Evolutionary conservation across 2,113 vertebrate genomes (phyloP).

Genomic region (Ailuropoda melanoleuca): DNA sequence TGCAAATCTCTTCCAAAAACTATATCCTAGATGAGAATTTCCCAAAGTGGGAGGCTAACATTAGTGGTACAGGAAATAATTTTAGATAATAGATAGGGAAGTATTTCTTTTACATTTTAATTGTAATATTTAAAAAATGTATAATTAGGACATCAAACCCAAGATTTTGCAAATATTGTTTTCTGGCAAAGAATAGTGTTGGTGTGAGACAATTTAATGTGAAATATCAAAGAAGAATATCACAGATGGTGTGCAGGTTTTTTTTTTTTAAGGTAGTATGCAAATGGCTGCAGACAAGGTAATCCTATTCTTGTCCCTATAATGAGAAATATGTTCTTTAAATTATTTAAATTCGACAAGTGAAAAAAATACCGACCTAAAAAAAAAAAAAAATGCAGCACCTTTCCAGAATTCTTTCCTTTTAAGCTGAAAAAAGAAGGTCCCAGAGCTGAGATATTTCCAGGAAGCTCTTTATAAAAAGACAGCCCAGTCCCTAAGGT

Average conservation of each 20-base stretch:
- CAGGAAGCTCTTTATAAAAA: background rate
- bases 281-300: background rate
- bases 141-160: background rate
- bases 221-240: background rate
- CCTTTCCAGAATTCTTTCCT: background rate
- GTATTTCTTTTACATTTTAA: background rate
- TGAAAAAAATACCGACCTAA: background rate
- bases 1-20: background rate
- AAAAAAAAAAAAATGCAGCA: background rate
- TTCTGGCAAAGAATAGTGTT: background rate
- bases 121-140: background rate
- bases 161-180: conserved; percentile 13
- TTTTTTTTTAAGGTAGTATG: background rate
- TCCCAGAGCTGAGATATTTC: background rate
- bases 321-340: conserved; percentile 14
- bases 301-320: background rate
- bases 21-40: background rate
- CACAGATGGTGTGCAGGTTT: background rate
- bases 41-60: background rate
- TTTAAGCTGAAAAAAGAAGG: background rate
- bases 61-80: background rate
- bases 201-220: background rate
- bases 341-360: background rate
- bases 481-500: background rate
- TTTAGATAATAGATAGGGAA: background rate